Evolutionary conservation across 2,797 vertebrate species (phyloP).

Genomic region (Hephaestus fuliginosus): DNA sequence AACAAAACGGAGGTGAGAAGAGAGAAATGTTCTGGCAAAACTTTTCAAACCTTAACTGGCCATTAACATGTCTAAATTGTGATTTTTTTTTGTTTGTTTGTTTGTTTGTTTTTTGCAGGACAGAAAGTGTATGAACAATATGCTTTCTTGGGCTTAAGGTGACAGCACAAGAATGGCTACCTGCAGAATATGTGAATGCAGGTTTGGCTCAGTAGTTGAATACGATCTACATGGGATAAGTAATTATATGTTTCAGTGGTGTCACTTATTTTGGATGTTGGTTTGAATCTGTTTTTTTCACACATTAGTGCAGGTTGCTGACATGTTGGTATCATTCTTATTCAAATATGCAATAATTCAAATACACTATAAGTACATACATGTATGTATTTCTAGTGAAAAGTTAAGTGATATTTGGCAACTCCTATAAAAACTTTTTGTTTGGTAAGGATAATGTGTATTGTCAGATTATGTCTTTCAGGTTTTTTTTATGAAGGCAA

Average conservation of each 20-base stretch:
- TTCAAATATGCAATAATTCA: no score
- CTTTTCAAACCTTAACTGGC: slow-evolving; percentile 10
- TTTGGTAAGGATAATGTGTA: no score
- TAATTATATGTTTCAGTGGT: not conserved
- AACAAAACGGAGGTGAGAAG: slow-evolving; percentile 23
- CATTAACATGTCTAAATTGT: not conserved
- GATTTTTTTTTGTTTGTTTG: no score
- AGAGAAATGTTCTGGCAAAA: slow-evolving; percentile 15
- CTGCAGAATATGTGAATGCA: not conserved
- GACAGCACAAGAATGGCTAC: not conserved
- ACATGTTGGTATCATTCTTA: not conserved
- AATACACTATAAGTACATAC: not conserved
- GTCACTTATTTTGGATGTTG: not conserved
- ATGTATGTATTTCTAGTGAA: not conserved
- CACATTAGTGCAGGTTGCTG: no score
- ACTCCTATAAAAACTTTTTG: not conserved
- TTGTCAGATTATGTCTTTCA: not conserved
- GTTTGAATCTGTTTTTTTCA: not conserved
- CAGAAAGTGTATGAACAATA: not conserved
- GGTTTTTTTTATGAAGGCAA: not conserved
- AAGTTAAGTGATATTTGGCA: not conserved
- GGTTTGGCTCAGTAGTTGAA: not conserved
- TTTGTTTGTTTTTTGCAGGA: not conserved
- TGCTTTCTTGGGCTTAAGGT: not conserved
- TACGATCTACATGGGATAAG: not conserved